Evolutionary conservation across 2,113 vertebrate species (phyloP).

Genomic region (Ellobius talpinus): DNA sequence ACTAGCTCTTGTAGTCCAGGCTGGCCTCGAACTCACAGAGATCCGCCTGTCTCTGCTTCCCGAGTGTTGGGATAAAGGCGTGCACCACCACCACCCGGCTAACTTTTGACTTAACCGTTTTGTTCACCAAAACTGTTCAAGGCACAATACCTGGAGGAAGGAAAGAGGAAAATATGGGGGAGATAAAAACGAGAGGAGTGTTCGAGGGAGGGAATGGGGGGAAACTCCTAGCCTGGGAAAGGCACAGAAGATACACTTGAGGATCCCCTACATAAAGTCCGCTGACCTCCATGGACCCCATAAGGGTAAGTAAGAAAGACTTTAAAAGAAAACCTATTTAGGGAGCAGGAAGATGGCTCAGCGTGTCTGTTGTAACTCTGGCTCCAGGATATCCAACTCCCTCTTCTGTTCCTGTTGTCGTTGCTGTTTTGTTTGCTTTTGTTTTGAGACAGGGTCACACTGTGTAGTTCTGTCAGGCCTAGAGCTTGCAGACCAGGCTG

Average conservation of each 20-base stretch:
- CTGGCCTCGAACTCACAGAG: too few species aligned
- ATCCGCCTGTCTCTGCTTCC: too few species aligned
- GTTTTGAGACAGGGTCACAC: background rate
- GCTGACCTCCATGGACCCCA: background rate
- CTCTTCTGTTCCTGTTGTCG: background rate
- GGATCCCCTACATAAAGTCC: conserved; percentile 16
- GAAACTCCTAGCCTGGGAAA: background rate
- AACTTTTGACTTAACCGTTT: background rate
- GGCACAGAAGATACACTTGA: background rate
- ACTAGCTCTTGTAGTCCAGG: too few species aligned
- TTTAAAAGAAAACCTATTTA: background rate
- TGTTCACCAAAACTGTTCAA: background rate
- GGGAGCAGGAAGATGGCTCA: background rate
- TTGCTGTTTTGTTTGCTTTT: background rate
- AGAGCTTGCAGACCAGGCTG: background rate
- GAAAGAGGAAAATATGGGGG: background rate
- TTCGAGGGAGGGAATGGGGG: background rate
- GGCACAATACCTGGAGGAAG: background rate
- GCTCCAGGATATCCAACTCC: background rate
- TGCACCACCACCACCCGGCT: too few species aligned
- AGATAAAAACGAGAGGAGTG: background rate
- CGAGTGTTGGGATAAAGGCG: too few species aligned
- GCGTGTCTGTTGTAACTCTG: background rate
- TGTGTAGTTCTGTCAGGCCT: background rate
- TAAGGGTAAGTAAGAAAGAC: background rate